Base-by-base conservation (phyloP, 2,888 invertebrate genomes). In the Phymatocera aterrima region DNA sequence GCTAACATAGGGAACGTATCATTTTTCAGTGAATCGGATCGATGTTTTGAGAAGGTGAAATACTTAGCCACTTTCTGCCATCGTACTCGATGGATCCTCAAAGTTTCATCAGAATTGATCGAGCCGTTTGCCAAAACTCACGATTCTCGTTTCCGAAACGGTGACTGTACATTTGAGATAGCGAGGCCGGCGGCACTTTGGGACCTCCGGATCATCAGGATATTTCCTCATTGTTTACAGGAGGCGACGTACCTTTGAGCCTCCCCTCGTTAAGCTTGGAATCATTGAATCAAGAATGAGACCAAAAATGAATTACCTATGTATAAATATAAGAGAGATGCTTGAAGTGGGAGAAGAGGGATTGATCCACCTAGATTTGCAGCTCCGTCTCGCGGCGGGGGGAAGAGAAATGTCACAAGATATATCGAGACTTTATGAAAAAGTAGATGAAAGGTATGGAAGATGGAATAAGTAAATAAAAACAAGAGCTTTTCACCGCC, bases 401-500 rank as follows among this genome's bases (percentile, higher is more conserved):
- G 68, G n/a, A 46, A 8, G 46, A 68, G 46, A 68, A 68, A 68
- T 68, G 28, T 68, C 43, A 10, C 24, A 43, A 28, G n/a, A 43
- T 68, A n/a, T 68, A 68, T 68, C 65, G 43, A 18, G 34, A 64
- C 18, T 10, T 2, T 37, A 18, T 15, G 4, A 37, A 37, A 18
- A 37, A 18, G 21, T 18, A 64, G 4, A 28, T n/a, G n/a, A 61
- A 21, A 24, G 57, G 57, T 5, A 57, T 15, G 5, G 10, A 12
- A 64, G 37, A 31, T 2, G 4, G n/a, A 57, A 57, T 3, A 37
- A 37, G 10, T 37, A 37, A 64, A 64, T 64, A 64, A 64, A 64
- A 64, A 64, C 64, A 64, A 64, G 64, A 68, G 46, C 40, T 24
- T 46, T 24, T 68, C 68, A 34, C 43, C 68, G 21, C 68, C 68